phyloP scores from a whole-genome alignment of 2,888 invertebrate genomes.

The Drosophila dives region DNA sequence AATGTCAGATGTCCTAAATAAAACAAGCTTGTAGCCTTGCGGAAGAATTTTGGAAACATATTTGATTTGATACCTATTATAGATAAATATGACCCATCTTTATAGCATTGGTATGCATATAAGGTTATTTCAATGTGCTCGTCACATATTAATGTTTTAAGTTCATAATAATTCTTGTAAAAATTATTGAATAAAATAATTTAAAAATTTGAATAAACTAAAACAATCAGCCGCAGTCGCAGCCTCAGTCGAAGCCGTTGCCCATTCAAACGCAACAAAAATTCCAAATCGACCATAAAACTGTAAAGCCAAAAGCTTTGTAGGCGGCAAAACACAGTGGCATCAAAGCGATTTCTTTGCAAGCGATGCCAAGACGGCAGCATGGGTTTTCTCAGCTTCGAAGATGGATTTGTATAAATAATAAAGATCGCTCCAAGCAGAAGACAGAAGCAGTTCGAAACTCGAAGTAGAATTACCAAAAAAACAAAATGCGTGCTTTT shows the following conservation, averaged over 20 bases:
- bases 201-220: constrained; percentile 73
- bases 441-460: constrained; percentile 67
- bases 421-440: constrained; percentile 66
- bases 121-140: constrained; percentile 58
- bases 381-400: constrained; percentile 72
- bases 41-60: constrained; percentile 63
- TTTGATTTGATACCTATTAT: constrained; percentile 53
- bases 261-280: constrained; percentile 74
- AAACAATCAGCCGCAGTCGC: constrained; percentile 55
- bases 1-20: constrained; percentile 67
- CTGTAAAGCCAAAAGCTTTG: constrained; percentile 63
- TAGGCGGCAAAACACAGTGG: constrained; percentile 78
- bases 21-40: constrained; percentile 71
- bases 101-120: constrained; percentile 59
- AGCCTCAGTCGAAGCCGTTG: constrained; percentile 15
- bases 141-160: constrained; percentile 75
- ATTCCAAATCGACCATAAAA: constrained; percentile 73
- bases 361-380: constrained; percentile 61
- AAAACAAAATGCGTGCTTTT: constrained; percentile 68
- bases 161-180: constrained; percentile 78
- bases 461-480: constrained; percentile 66
- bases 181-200: constrained; percentile 73
- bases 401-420: constrained; percentile 79
- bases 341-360: constrained; percentile 71
- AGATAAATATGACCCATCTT: constrained; percentile 74